phyloP scores from a whole-genome alignment of 1,140 invertebrate genomes.

The Papilio helenus region DNA sequence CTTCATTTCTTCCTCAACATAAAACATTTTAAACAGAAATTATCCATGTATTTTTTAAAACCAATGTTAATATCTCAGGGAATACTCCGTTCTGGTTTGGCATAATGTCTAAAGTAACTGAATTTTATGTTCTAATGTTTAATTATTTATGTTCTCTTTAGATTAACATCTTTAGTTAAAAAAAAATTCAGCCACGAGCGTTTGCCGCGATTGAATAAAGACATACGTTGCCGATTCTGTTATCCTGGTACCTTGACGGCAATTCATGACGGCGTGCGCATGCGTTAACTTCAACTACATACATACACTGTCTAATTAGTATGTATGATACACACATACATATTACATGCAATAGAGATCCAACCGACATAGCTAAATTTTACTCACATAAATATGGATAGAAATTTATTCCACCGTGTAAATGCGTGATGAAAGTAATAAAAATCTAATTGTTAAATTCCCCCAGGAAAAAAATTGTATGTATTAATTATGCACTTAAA shows the following conservation, averaged over 20 bases:
- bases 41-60: not conserved
- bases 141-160: not conserved
- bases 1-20: not conserved
- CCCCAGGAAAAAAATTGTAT: not conserved
- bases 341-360: not conserved
- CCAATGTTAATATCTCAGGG: not conserved
- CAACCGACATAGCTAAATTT: too few species aligned
- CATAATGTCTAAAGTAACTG: too few species aligned
- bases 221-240: not conserved
- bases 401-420: not conserved
- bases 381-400: too few species aligned
- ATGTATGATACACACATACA: not conserved
- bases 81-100: too few species aligned
- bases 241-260: conserved; percentile 14
- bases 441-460: not conserved
- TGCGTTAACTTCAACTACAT: conserved; percentile 1
- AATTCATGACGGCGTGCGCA: conserved; percentile 2
- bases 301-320: not conserved
- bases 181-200: not conserved
- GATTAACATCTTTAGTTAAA: not conserved
- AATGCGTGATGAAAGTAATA: not conserved
- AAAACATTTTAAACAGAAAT: not conserved
- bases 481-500: not conserved
- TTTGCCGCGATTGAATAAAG: not conserved
- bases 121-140: not conserved